phyloP scores from a whole-genome alignment of 2,888 invertebrate genomes.

The Bursaphelenchus okinawaensis region DNA sequence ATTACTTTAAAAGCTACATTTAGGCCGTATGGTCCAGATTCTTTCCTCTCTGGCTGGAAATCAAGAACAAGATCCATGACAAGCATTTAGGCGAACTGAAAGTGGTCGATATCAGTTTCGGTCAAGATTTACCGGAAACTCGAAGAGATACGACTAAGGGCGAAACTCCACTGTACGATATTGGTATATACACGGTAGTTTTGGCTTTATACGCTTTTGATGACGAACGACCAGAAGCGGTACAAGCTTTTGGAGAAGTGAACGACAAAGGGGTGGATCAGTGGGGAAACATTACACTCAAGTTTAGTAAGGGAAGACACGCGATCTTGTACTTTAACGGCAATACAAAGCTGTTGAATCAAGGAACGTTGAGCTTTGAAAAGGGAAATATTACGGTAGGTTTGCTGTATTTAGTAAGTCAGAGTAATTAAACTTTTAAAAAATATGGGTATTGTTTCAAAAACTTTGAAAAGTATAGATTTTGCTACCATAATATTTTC shows the following conservation, averaged over 20 bases:
- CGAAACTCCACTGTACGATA: slow-evolving; percentile 12
- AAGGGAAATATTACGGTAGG: slow-evolving; percentile 27
- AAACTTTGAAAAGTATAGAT: no score
- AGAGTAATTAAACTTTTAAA: no score
- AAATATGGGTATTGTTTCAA: not conserved
- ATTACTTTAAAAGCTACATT: not conserved
- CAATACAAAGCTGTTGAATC: not conserved
- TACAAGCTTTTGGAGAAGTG: slow-evolving; percentile 18
- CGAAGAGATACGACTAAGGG: slow-evolving; percentile 7
- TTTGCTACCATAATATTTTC: no score
- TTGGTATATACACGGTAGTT: slow-evolving; percentile 27
- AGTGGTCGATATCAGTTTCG: slow-evolving; percentile 1
- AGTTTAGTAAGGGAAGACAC: slow-evolving; percentile 17
- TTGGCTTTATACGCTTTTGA: slow-evolving; percentile 20
- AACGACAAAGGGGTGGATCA: slow-evolving; percentile 23
- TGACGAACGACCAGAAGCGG: slow-evolving; percentile 23
- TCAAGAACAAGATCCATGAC: not conserved
- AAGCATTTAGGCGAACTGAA: slow-evolving; percentile 12
- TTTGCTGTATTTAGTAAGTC: no score
- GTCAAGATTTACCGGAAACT: not conserved
- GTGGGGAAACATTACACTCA: slow-evolving; percentile 25
- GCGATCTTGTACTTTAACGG: slow-evolving; percentile 26
- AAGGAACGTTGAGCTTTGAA: slow-evolving; percentile 4
- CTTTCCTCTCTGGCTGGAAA: slow-evolving; percentile 21
- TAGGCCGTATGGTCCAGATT: slow-evolving; percentile 28